Evolutionary conservation across 2,797 vertebrate genomes (phyloP), one percentile per base, ranked within the genome.

Genomic region (Hydrolagus colliei): DNA sequence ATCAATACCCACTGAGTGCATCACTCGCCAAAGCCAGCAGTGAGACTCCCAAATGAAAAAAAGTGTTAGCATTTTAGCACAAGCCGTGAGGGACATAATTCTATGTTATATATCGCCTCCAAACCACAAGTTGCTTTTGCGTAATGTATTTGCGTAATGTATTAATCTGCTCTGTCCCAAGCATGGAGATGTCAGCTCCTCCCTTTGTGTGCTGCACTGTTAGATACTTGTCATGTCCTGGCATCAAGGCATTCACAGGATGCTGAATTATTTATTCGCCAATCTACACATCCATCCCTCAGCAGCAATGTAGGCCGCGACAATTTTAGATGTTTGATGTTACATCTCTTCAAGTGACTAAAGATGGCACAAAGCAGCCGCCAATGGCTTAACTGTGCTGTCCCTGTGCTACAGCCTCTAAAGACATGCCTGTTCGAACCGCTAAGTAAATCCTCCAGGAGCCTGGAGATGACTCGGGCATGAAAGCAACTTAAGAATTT

Each of bases 401-500:
- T 93, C 92, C 92, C 92, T 87, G 92, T 93, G 92, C 94, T 92
- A 95, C 95, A 95, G 95, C 93, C 93, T 91, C 93, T 92, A 94
- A 95, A 95, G 93, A 93, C 94, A 92, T 93, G 93, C 94, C 92
- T 92, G 94, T 96, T 95, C 94, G 91, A 93, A 93, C 92, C 89
- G 92, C 93, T 93, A 93, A 91, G 91, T 93, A 96, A 96, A 95
- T 95, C 93, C 93, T 92, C 91, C 0, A 86, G 94, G 93, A 94
- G 93, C 93, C 90, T 5, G 65, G 93, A 93, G 94, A 96, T 93
- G 93, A 92, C 93, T 96, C 94, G 95, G 92, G 93, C 94, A 95
- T 94, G 92, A 94, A 96, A 94, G 94, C 93, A 94, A 95, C 93
- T 94, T 95, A 94, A 93, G 93, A 94, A 93, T 94, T 93, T 95